These are phyloP conservation scores for Dasysyrphus tricinctus DNA, from an alignment of 2,888 invertebrate species.

Conservation along the genomic window DNA sequence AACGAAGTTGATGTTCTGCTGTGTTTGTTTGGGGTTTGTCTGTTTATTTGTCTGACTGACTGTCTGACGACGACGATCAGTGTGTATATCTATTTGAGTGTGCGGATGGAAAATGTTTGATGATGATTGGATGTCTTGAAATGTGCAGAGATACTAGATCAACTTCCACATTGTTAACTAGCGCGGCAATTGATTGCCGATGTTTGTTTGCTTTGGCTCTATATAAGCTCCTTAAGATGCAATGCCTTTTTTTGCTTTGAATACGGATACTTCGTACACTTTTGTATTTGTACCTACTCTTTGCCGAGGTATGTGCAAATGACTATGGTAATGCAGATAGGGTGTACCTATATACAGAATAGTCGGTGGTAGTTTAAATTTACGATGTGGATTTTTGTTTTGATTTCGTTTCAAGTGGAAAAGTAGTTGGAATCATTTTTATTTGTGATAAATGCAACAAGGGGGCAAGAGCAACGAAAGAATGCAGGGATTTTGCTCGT, in stretches of 20 bases:
- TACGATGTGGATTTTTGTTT: conserved; percentile 71
- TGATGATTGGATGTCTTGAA: conserved; percentile 75
- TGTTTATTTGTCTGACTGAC: conserved; percentile 6
- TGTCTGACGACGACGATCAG: not conserved
- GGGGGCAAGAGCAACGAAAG: not conserved
- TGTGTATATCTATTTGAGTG: not conserved
- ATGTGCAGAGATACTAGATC: conserved; percentile 73
- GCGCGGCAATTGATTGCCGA: conserved; percentile 73
- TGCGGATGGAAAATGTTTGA: conserved; percentile 71
- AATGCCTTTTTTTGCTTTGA: not conserved
- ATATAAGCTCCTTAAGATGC: conserved; percentile 41
- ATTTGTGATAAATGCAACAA: conserved; percentile 1
- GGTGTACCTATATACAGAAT: not conserved
- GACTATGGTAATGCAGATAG: conserved; percentile 54
- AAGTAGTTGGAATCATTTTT: conserved; percentile 36
- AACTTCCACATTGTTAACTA: conserved; percentile 75
- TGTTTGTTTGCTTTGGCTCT: conserved; percentile 21
- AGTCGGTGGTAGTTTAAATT: conserved; percentile 53
- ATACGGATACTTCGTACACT: not conserved
- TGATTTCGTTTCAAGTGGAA: conserved; percentile 72
- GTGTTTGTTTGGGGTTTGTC: not conserved
- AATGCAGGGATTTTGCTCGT: conserved; percentile 47
- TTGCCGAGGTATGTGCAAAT: conserved; percentile 55
- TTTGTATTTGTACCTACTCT: not conserved
- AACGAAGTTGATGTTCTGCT: conserved; percentile 69